Evolutionary conservation across 2,888 invertebrate genomes (phyloP), one percentile per base, ranked within the genome.

Genomic region (Drosophila prolongata): DNA sequence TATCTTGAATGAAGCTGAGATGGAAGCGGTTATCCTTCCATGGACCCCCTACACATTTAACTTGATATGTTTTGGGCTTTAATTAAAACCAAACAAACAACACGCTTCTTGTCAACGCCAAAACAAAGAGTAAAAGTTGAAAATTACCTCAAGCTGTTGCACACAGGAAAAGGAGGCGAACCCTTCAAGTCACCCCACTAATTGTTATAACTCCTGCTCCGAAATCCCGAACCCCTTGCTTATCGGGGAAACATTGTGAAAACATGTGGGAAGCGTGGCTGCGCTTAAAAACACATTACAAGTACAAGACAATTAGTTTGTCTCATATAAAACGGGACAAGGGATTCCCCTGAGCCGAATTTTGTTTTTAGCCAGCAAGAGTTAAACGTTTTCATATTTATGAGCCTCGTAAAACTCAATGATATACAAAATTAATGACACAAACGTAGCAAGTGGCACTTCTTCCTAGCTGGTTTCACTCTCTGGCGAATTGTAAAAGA

Each of bases 351-450:
- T 6, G 6, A 27, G 30, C 46, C 13, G 6, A 8, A 16, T 34
- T 56, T 16, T 35, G 24, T 43, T 46, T 50, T 49, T 38, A 43
- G 34, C 58, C 67, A 60, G 75, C 84, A 83, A 87, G 90, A 91
- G 87, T 91, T 90, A 90, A 90, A 89, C 82, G 91, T 89, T 91
- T 89, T 83, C 80, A 86, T 91, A 90, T 91, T 91, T 91, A 91
- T 87, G 91, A 86, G 86, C 80, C 82, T 87, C 87, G 89, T 91
- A 90, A 91, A 91, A 90, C 87, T 83, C 89, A 89, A 90, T 91
- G 90, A 90, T 90, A 91, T 80, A 80, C 90, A 89, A 90, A 90
- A 90, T 90, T 90, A 90, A 90, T 90, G 90, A 84, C 82, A 82
- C 75, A 73, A 80, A 67, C 77, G 74, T 67, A 67, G 54, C 77